phyloP scores from a whole-genome alignment of 2,113 vertebrate species.

The Oceanites oceanicus region DNA sequence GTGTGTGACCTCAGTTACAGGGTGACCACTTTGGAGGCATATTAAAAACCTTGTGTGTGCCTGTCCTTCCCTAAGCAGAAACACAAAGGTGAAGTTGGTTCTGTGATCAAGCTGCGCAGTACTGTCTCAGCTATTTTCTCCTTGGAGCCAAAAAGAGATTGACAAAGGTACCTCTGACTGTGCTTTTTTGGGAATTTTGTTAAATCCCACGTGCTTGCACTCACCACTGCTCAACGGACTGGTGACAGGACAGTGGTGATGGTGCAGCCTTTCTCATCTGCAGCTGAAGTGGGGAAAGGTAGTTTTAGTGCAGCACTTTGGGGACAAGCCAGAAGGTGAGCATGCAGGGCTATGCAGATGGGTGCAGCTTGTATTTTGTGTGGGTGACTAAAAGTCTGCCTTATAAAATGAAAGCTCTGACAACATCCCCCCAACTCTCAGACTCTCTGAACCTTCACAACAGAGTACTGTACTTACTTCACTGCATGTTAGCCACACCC shows the following conservation, averaged over 20 bases:
- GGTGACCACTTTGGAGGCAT: accelerated
- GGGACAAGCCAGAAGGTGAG: neutral
- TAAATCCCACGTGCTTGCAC: accelerated
- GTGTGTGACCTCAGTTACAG: too few species aligned
- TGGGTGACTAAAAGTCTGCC: neutral
- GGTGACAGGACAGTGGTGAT: neutral
- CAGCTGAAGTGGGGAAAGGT: neutral
- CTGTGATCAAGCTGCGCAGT: too few species aligned
- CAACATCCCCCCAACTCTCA: too few species aligned
- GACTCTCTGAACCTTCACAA: neutral
- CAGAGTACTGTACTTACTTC: too few species aligned
- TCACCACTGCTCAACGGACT: neutral
- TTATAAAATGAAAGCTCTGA: neutral
- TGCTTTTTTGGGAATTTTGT: neutral
- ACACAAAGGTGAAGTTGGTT: neutral
- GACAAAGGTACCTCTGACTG: neutral
- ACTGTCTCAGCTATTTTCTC: neutral
- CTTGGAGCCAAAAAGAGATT: neutral
- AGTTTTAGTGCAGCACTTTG: neutral
- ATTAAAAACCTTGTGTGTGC: neutral
- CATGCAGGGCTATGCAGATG: accelerated
- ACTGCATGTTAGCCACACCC: accelerated
- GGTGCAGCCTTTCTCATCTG: neutral
- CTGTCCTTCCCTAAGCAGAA: neutral
- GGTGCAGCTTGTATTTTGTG: neutral